Base-by-base conservation (phyloP, 2,113 vertebrate species). In the Oryzias woworae region DNA sequence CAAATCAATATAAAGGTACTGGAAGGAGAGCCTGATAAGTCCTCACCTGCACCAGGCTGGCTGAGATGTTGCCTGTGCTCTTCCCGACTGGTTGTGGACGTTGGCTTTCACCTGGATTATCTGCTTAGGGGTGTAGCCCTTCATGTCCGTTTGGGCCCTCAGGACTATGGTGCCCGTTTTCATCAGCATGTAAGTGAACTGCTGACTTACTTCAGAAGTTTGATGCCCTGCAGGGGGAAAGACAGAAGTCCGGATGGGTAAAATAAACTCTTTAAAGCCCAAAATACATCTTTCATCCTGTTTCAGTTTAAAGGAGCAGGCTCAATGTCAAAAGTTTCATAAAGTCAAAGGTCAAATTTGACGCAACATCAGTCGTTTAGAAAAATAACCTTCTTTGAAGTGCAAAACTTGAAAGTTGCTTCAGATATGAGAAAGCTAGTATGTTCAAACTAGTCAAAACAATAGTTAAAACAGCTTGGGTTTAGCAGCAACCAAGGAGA, bases 81-180 rank as follows among this genome's bases (percentile, higher is more conserved):
- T 95, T 96, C 62, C 95, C 94, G 97, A 98, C 41, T 95, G 91
- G 90, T 98, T 99, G 75, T 96, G 92, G 0, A 98, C 89, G 66
- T 91, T 91, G 0, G 90, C 87, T 0, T 86, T 90, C 14, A 99
- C 89, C 82, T 95, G 88, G 77, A 99, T 94, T 28, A 94, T 85
- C 82, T 99, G 95, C 3, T 94, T 94, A n/a, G 94, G 92, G 0
- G 93, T 89, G 59, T 98, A 99, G 43, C 97, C 97, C 7, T 92
- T 94, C 78, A 94, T 91, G 63, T 98, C 93, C 0, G 90, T 93
- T 15, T 92, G 92, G 54, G 94, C 94, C 0, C 89, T 94, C 76
- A 99, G 80, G 20, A 91, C 62, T 18, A 98, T 79, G 0, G 92
- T 96, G 20, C 96, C 97, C 0, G 93, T 96, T 85, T 97, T 98